phyloP scores from a whole-genome alignment of 1,140 invertebrate genomes.

The Brachionus sp. region DNA sequence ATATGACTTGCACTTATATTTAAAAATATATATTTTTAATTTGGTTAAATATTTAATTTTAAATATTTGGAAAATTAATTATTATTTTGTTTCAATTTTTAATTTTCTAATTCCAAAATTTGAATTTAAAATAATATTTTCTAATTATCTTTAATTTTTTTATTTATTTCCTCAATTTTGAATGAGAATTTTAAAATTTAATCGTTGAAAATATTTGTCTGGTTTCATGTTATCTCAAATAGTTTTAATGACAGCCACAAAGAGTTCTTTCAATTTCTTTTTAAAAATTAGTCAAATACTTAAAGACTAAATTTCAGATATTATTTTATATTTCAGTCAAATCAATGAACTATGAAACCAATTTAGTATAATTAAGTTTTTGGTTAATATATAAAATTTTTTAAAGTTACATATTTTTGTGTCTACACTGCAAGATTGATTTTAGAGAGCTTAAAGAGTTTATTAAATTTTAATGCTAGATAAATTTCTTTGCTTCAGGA shows the following conservation, averaged over 20 bases:
- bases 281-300: not conserved
- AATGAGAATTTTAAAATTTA: not conserved
- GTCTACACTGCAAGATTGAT: not conserved
- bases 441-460: not conserved
- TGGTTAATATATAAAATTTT: not conserved
- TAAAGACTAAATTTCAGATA: not conserved
- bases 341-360: not conserved
- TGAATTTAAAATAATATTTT: not conserved
- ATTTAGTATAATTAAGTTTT: not conserved
- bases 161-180: not conserved
- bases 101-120: too few species aligned
- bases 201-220: not conserved
- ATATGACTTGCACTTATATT: too few species aligned
- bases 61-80: not conserved
- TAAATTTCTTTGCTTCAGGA: not conserved
- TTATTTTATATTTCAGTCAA: not conserved
- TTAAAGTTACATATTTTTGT: not conserved
- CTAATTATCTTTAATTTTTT: not conserved
- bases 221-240: not conserved
- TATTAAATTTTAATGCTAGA: not conserved
- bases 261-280: not conserved
- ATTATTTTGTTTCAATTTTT: too few species aligned
- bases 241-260: not conserved
- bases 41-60: not conserved
- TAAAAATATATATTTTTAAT: too few species aligned